Evolutionary conservation across 2,113 vertebrate species (phyloP), one percentile per base, ranked within the genome.

Genomic region (Clupea harengus): DNA sequence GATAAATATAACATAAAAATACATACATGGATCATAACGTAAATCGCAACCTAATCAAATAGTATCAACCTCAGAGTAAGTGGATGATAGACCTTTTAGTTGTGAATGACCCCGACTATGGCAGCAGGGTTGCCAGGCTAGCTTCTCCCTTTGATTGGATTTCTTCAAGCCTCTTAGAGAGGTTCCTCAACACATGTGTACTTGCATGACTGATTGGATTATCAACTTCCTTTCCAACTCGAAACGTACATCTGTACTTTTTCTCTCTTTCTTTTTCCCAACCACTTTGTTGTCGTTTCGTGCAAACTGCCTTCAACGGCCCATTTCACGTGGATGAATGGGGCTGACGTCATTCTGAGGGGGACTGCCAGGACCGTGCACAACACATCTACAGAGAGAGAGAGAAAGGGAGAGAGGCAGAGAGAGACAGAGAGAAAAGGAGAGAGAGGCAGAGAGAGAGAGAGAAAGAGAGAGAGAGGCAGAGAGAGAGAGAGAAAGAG

Each of bases 71-170:
- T 60, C 3, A 60, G 47, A 52, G 17, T 4, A 13, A 17, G 39
- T 45, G 22, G n/a, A 45, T 47, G 50, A 7, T 22, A 5, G 45
- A 4, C 52, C 54, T 45, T 20, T 84, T 54, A 45, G 54, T 22
- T 9, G 1, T 6, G 11, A 18, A 25, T 81, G 82, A 47, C 15
- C 78, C 32, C 52, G 5, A 22, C 47, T 20, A 25, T 44, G 25
- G 39, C 72, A 57, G 11, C 6, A 46, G 81, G 13, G 15, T 64
- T 18, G 39, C 17, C 45, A 81, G 57, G 85, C 25, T 9, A 78
- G 72, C 20, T 78, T 54, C 60, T 81, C 46, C 39, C 44, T 86
- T 85, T 86, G 83, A 64, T 83, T 81, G 57, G 82, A 82, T 81
- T 81, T 28, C 17, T 83, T 28, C 52, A 81, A 87, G 72, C 49